A percentile compares a stretch with the other conserved stretches of the same genome.
Evolutionary conservation across 1,140 invertebrate genomes (phyloP).

Genomic region (Cydia strobilella): DNA sequence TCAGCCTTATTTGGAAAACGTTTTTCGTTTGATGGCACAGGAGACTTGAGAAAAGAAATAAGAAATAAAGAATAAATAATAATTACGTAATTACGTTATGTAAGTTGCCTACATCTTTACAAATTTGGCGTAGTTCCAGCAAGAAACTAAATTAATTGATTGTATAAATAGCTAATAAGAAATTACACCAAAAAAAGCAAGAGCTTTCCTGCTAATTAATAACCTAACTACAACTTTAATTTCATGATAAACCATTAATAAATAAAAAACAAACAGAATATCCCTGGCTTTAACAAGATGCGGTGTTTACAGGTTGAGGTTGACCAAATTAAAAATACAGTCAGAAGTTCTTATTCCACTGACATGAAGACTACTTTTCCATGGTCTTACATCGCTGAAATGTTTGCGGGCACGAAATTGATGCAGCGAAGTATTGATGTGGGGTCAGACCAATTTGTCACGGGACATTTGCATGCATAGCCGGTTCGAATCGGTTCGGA

Average conservation of each 20-base stretch:
- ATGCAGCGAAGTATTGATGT: constrained; percentile 57
- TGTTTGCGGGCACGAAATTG: constrained; percentile 45
- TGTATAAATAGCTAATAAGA: too few species aligned
- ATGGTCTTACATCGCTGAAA: not conserved
- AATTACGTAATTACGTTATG: too few species aligned
- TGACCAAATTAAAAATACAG: not conserved
- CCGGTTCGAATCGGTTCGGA: constrained; percentile 8
- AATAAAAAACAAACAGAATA: not conserved
- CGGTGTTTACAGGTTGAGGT: constrained; percentile 30
- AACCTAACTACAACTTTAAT: not conserved
- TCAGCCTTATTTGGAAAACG: too few species aligned
- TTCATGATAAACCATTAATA: not conserved
- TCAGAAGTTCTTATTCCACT: not conserved
- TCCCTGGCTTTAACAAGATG: constrained; percentile 26
- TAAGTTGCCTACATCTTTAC: too few species aligned
- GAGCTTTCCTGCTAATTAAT: too few species aligned
- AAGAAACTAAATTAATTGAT: too few species aligned
- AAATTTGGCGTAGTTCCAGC: too few species aligned
- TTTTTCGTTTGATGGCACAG: too few species aligned
- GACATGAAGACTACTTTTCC: not conserved
- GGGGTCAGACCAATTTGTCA: constrained; percentile 69
- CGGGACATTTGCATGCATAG: constrained; percentile 64
- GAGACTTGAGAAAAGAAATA: too few species aligned
- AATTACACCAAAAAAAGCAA: too few species aligned
- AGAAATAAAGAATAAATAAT: too few species aligned